phyloP scores from a whole-genome alignment of 2,113 vertebrate genomes.

The Pteruthius melanotis region DNA sequence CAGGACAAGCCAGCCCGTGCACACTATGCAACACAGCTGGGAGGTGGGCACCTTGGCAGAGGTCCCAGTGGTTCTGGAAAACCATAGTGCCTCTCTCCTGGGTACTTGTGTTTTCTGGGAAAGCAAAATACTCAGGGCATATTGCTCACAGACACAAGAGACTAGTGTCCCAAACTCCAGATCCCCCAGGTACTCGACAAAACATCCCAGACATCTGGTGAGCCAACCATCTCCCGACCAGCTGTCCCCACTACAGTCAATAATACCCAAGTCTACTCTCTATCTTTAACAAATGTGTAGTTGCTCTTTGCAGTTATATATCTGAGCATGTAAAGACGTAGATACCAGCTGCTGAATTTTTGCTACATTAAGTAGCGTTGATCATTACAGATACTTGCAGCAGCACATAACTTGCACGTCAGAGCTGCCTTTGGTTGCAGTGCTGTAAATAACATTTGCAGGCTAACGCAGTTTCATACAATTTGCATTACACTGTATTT shows the following conservation, averaged over 20 bases:
- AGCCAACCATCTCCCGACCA: neutral
- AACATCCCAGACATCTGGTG: neutral
- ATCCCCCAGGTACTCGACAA: neutral
- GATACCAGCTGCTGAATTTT: constrained; percentile 7
- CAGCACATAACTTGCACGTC: neutral
- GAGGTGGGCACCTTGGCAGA: neutral
- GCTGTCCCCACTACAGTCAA: neutral
- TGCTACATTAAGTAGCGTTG: neutral
- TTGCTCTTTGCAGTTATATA: neutral
- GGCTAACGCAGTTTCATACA: neutral
- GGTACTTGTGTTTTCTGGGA: neutral
- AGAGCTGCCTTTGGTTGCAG: neutral
- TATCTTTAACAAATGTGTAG: neutral
- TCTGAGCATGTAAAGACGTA: neutral
- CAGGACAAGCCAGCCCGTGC: neutral
- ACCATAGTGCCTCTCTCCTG: rapidly evolving
- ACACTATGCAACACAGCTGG: neutral
- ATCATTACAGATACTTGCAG: neutral
- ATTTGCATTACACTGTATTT: neutral
- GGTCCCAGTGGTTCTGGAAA: neutral
- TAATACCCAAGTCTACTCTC: neutral
- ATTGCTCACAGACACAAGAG: neutral
- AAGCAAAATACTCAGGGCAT: rapidly evolving
- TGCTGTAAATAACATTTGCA: neutral
- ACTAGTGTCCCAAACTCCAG: neutral